These are phyloP conservation scores for Argynnis bischoffii DNA, from an alignment of 2,888 invertebrate genomes.

Conservation along the genomic window DNA sequence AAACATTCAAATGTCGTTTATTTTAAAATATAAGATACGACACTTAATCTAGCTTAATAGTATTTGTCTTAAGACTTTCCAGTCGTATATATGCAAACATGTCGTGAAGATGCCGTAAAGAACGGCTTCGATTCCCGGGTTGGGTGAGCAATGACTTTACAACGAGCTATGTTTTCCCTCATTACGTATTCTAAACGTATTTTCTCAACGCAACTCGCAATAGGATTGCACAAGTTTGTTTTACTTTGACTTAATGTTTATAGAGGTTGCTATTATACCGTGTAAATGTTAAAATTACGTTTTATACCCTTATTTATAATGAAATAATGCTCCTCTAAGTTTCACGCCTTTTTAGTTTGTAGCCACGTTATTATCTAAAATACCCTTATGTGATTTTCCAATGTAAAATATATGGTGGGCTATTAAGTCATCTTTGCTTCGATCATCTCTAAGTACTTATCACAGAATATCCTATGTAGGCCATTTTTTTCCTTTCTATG, in stretches of 20 bases:
- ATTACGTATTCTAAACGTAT: conserved; percentile 51
- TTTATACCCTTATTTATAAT: conserved; percentile 17
- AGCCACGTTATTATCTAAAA: too few species aligned
- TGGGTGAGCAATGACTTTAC: conserved; percentile 43
- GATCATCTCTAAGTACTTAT: too few species aligned
- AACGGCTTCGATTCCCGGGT: conserved; percentile 48
- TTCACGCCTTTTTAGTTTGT: neutral
- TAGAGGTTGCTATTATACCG: conserved; percentile 21
- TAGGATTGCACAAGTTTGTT: conserved; percentile 33
- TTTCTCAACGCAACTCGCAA: conserved; percentile 41
- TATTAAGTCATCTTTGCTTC: too few species aligned
- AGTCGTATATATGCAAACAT: conserved; percentile 22
- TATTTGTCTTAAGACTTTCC: conserved; percentile 19
- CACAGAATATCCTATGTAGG: too few species aligned
- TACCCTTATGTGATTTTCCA: too few species aligned
- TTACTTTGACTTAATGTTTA: conserved; percentile 39
- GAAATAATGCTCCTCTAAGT: conserved; percentile 8
- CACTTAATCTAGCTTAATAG: neutral
- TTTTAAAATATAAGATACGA: too few species aligned
- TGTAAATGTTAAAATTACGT: conserved; percentile 20
- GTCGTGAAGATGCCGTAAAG: conserved; percentile 43
- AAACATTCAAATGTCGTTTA: too few species aligned
- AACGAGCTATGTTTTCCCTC: conserved; percentile 46
- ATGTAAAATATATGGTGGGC: too few species aligned
- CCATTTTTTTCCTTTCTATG: too few species aligned